Base-by-base conservation (phyloP, 2,888 invertebrate species). In the Portevinia maculata region DNA sequence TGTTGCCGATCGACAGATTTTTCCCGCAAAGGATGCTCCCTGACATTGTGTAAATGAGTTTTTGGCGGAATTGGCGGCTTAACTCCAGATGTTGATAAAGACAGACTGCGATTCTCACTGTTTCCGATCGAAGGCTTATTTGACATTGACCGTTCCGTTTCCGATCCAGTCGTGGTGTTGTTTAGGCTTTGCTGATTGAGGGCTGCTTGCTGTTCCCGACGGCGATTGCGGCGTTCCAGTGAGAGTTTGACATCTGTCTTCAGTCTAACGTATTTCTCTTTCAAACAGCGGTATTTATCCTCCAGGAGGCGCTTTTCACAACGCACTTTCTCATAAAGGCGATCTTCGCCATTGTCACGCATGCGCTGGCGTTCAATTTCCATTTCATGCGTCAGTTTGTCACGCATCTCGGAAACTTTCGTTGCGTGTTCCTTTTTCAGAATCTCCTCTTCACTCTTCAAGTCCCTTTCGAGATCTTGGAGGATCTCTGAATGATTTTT, bases 171-270 rank as follows among this genome's bases (percentile, higher is more conserved):
- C 0, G 94, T 93, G 87, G 92, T 92, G 69, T 92, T 93, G n/a
- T 86, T 85, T 41, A 85, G 84, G 62, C 85, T 85, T 59, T 88
- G 89, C 46, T 89, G 88, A 7, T 87, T 87, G 6, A 76, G 64
- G n/a, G 84, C 85, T 0, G 88, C 89, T 84, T 91, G 91, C 88
- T 93, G 93, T 85, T 94, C 93, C 0, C 93, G 92, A 1, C 94
- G 91, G 46, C 93, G 93, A 88, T 94, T 95, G 9, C 96, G 92
- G 28, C 94, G 93, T 87, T 96, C 96, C 69, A 96, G 93, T 0
- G 95, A 94, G 24, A 94, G 90, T 89, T 95, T 94, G 8, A 96
- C 95, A 85, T 96, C 96, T 19, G 94, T 95, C 89, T 96, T 96
- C 69, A 97, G 91, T 11, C 95, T 92, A 19, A 94, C 92, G 86